Base-by-base conservation (phyloP, 2,113 vertebrate genomes). In the Ardeotis arabs region DNA sequence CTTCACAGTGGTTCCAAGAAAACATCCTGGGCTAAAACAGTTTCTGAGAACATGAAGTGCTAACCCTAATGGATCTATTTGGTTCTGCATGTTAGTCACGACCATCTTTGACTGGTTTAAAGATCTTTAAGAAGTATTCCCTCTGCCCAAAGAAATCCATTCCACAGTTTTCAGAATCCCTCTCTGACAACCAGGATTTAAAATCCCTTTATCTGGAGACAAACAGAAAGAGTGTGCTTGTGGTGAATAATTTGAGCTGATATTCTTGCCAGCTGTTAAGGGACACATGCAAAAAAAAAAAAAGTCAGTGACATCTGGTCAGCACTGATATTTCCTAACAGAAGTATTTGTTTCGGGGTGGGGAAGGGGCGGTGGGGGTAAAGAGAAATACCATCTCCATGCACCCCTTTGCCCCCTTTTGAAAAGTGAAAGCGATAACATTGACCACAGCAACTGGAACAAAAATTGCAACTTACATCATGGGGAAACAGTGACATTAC, bases 191-290 rank as follows among this genome's bases (percentile, higher is more conserved):
- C 70, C 87, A 97, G 91, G 91, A 89, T 94, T 98, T 97, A 64
- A 96, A 98, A 97, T 96, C 96, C 93, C 88, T 97, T 98, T 97
- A 98, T 97, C 96, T 98, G 95, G 94, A 95, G 97, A 95, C 96
- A 97, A 97, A 97, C 96, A 97, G 94, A 97, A 96, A 97, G 96
- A 91, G 95, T 97, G 86, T 95, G 93, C 94, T 97, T 82, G 44
- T 96, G 90, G 94, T 41, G 92, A 96, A 98, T 95, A 96, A 97
- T 97, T 84, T 94, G 96, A 97, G 95, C 96, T 93, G 95, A 97
- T 97, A 90, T 91, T 97, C 96, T 95, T 95, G 91, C 97, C 97
- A 97, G 97, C 97, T 98, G 97, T 97, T 98, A 90, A 94, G 96
- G 91, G 95, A 97, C 97, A 97, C 90, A 92, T 96, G 97, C 75